Evolutionary conservation across 92 coral and sea anemone species (phyloP).

Genomic region (Parazoanthus atlanticus): DNA sequence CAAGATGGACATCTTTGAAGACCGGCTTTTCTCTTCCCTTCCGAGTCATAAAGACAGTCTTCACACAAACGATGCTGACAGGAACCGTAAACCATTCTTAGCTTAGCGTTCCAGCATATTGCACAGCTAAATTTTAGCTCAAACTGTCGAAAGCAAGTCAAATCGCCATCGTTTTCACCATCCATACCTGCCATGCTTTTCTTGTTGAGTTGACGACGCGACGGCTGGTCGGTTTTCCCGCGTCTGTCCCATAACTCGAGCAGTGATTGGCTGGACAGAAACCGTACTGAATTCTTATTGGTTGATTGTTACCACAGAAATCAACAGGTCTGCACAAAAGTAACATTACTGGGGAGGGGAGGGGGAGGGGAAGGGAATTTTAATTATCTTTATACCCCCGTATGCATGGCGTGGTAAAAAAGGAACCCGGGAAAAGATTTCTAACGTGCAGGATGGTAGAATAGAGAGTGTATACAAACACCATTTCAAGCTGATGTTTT

Average conservation of each 20-base stretch:
- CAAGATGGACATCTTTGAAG: conserved; percentile 95
- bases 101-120: conserved; percentile 86
- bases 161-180: neutral
- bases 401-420: too few species aligned
- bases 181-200: conserved; percentile 34
- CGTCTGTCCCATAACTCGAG: conserved; percentile 32
- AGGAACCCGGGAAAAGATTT: neutral
- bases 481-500: neutral
- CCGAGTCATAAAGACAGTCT: conserved; percentile 75
- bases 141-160: conserved; percentile 40
- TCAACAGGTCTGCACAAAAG: conserved; percentile 28
- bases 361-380: neutral
- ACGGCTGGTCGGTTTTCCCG: conserved; percentile 61
- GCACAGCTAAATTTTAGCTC: conserved; percentile 89
- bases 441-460: too few species aligned
- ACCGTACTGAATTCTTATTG: conserved; percentile 51
- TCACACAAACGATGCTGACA: conserved; percentile 98
- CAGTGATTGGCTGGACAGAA: conserved; percentile 58
- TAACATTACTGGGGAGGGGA: conserved; percentile 27
- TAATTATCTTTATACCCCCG: too few species aligned
- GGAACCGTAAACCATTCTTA: conserved; percentile 91
- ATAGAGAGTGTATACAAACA: too few species aligned
- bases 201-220: neutral
- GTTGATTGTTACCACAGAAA: conserved; percentile 45
- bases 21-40: conserved; percentile 71